Base-by-base conservation (phyloP, 2,113 vertebrate species). In the Coracopsis vasa region DNA sequence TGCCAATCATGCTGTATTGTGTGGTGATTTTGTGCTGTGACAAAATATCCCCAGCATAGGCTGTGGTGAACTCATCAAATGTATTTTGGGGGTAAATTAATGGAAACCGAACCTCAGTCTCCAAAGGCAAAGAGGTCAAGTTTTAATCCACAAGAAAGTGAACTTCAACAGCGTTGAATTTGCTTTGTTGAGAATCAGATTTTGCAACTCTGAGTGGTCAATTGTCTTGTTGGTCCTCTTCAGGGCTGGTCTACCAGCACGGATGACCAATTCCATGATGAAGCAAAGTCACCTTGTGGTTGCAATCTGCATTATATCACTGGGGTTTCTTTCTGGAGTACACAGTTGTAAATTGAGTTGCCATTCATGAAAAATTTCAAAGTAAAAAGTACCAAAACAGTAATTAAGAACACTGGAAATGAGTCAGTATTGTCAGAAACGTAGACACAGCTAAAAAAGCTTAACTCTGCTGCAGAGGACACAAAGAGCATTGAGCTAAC, bases 1-100 rank as follows among this genome's bases (percentile, higher is more conserved):
- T 95, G 89, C 73, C 94, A 97, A 70, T 95, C 86, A 60, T 6
- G 13, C 16, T 71, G 69, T n/a, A 90, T 81, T 96, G 86, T 93
- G 65, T 11, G 1, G 33, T 24, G 67, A 74, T 70, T 86, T 81
- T 56, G 35, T 45, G 62, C 69, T 73, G 56, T 58, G 48, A 62
- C 54, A 81, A 82, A 91, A 90, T 62, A 66, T 39, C 56, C 62
- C 81, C 54, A 73, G 28, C 53, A 2, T 10, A 37, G 66, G 33
- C 70, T 65, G 3, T 33, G 86, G 67, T 6, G 11, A 86, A 58
- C 31, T 62, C 70, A 25, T 61, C 80, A 35, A 41, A 50, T 2
- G 1, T 17, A 69, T 75, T 44, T 92, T 54, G 33, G 45, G 54
- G 25, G 21, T 24, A 45, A 79, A 79, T 61, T 50, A 45, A 44